Base-by-base conservation (phyloP, 2,888 invertebrate species). In the Hyles lineata region DNA sequence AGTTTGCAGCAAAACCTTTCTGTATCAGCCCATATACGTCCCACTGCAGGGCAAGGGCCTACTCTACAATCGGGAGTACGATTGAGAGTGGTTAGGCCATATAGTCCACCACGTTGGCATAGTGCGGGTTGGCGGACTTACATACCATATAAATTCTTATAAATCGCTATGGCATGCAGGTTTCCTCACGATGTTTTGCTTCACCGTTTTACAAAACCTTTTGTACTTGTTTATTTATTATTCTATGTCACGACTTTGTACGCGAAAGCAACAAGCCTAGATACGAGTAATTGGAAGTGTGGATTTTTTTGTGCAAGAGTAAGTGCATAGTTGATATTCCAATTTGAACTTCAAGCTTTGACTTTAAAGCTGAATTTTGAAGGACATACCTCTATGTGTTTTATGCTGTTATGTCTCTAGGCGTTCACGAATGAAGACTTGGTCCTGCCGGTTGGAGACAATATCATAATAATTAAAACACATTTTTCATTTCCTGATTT, bases 381-480 rank as follows among this genome's bases (percentile, higher is more conserved):
- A 67, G 80, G 82, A 92, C 94, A 82, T 94, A 94, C 94, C 94
- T 94, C 89, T 82, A 78, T 82, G 84, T 84, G 82, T 82, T 76
- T 82, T 80, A 80, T 79, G 84, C 83, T 85, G 83, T 89, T 79
- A 82, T 83, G 83, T 87, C 88, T 85, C 90, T 94, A 94, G 91
- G 94, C 94, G 92, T 94, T 94, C 90, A 94, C 94, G 92, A 94
- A 94, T 86, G 94, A 94, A 83, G 94, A 94, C 92, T 94, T 94
- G 89, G 94, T 94, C 94, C 94, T 94, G 93, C 84, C 86, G 84
- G 85, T 80, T 85, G 84, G 80, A 89, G 82, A 87, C 84, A 82
- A 84, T 81, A 77, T 82, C 80, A 50, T 50, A 50, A 23, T 5
- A 50, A 50, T 21, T 43, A 43, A 23, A 50, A 50, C 1, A 50